Evolutionary conservation across 2,888 invertebrate species (phyloP).

Genomic region (Mycalesis mineus): DNA sequence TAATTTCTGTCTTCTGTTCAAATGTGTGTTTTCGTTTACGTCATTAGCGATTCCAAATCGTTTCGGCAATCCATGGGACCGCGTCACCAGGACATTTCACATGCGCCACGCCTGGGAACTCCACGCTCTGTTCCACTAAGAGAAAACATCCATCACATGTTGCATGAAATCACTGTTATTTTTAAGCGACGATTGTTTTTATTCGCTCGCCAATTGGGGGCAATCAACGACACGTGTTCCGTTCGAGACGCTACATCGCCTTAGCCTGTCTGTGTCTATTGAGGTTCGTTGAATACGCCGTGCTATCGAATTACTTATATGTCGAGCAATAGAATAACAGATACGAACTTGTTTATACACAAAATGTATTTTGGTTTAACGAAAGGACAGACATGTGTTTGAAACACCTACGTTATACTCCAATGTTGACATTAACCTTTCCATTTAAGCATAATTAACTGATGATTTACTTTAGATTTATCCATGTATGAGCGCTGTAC

Average conservation of each 20-base stretch:
- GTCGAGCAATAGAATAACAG: slow-evolving; percentile 11
- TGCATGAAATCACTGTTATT: slow-evolving; percentile 78
- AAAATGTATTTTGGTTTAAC: not conserved
- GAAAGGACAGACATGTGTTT: not conserved
- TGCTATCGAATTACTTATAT: slow-evolving; percentile 38
- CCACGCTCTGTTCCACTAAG: slow-evolving; percentile 51
- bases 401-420: not conserved
- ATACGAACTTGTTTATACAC: not conserved
- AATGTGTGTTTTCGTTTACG: slow-evolving; percentile 28
- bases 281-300: slow-evolving; percentile 56
- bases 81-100: slow-evolving; percentile 62
- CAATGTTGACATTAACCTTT: no score
- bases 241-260: slow-evolving; percentile 59
- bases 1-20: no score
- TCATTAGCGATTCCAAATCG: slow-evolving; percentile 58
- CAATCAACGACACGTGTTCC: slow-evolving; percentile 77
- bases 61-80: slow-evolving; percentile 60
- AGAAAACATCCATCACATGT: slow-evolving; percentile 73
- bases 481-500: no score
- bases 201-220: slow-evolving; percentile 77
- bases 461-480: no score
- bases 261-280: slow-evolving; percentile 56
- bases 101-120: slow-evolving; percentile 63
- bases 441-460: no score
- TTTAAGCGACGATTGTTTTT: slow-evolving; percentile 78